Percentiles rank a stretch among this genome's conserved stretches.
Conservation (phyloP, 2,888 invertebrate species). For the Drosophila anomalata region DNA sequence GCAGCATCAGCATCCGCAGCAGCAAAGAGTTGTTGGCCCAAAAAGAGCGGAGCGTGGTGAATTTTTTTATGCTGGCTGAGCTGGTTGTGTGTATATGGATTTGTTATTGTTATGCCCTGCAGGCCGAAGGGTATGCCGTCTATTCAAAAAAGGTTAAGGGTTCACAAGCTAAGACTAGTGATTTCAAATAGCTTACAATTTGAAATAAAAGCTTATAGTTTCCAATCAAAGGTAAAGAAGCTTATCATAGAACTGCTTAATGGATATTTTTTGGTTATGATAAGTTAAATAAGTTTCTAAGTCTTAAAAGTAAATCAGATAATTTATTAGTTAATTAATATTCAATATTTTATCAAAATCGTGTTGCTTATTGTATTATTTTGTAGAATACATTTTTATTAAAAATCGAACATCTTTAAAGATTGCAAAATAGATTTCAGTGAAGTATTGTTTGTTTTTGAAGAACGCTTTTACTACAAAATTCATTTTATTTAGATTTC, state of each 20-base stretch:
- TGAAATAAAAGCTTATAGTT: not conserved
- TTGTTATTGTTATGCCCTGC: constrained; percentile 39
- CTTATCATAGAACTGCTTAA: not conserved
- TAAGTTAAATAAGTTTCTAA: too few species aligned
- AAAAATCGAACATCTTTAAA: not conserved
- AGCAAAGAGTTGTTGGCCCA: constrained; percentile 58
- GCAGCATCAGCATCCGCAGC: constrained; percentile 19
- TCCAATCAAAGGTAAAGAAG: not conserved
- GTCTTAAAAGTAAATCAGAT: too few species aligned
- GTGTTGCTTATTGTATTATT: too few species aligned
- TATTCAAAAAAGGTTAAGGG: constrained; percentile 3
- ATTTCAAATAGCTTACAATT: not conserved
- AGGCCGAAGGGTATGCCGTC: constrained; percentile 11
- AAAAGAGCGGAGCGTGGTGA: constrained; percentile 69
- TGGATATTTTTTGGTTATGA: too few species aligned
- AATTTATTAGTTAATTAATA: too few species aligned
- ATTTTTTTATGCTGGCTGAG: constrained; percentile 41
- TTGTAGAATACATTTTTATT: not conserved
- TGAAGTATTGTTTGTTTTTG: not conserved
- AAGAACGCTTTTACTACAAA: not conserved
- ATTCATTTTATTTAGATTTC: constrained; percentile 1
- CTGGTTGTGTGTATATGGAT: constrained; percentile 35
- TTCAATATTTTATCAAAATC: too few species aligned
- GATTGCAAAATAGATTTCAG: not conserved
- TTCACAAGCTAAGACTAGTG: not conserved